A percentile compares a stretch with the other conserved stretches of the same genome.
Evolutionary conservation across 2,888 invertebrate genomes (phyloP).

Genomic region (Calameuta pallipes): DNA sequence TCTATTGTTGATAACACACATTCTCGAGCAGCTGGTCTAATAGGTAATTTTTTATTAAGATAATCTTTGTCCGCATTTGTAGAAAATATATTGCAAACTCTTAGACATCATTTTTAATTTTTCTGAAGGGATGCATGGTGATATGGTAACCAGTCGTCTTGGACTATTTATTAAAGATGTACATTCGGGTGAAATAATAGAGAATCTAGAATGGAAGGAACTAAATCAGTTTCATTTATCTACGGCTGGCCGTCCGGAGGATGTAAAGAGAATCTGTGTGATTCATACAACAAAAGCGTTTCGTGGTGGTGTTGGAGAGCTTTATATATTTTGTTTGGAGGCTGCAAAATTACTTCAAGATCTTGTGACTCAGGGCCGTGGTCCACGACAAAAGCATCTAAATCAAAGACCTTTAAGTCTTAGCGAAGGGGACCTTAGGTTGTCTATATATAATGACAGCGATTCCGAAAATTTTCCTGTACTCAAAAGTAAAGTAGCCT

Average conservation of each 20-base stretch:
- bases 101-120: background rate
- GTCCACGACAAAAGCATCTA: constrained; percentile 48
- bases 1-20: constrained; percentile 74
- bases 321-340: constrained; percentile 67
- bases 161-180: constrained; percentile 72
- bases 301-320: constrained; percentile 68
- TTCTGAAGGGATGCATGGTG: constrained; percentile 69
- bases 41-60: constrained; percentile 46
- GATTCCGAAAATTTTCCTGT: constrained; percentile 32
- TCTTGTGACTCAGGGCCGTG: constrained; percentile 66
- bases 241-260: constrained; percentile 67
- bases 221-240: constrained; percentile 71
- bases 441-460: constrained; percentile 36
- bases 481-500: constrained; percentile 41
- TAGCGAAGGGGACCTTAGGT: constrained; percentile 68
- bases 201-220: constrained; percentile 73
- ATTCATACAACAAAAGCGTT: constrained; percentile 72
- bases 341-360: constrained; percentile 66
- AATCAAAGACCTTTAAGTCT: constrained; percentile 62
- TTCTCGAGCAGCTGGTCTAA: constrained; percentile 73
- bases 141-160: constrained; percentile 68
- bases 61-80: constrained; percentile 2
- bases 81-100: too few species aligned
- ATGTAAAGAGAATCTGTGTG: constrained; percentile 72
- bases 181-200: constrained; percentile 67